A percentile compares a stretch with the other conserved stretches of the same genome.
Conservation (phyloP, 1,140 invertebrate species). For the Aradophagus sp. region DNA sequence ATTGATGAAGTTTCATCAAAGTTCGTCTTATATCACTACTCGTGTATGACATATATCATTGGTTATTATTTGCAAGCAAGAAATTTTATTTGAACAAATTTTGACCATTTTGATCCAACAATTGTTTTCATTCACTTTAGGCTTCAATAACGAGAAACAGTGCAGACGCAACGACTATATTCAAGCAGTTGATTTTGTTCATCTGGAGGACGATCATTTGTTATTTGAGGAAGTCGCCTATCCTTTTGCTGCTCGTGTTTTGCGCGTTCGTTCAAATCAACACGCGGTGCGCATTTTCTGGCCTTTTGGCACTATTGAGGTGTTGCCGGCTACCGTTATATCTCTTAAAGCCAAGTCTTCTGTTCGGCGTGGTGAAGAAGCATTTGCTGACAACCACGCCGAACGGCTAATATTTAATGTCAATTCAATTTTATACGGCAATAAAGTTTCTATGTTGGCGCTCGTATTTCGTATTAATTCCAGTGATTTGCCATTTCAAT, state of each 20-base stretch:
- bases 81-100: no score
- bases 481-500: no score
- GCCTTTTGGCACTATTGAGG: conserved; percentile 60
- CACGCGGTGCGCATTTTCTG: conserved; percentile 67
- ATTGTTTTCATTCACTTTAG: conserved; percentile 70
- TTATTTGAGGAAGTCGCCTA: conserved; percentile 66
- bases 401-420: conserved; percentile 29
- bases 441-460: no score
- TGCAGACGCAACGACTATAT: conserved; percentile 58
- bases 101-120: conserved; percentile 46
- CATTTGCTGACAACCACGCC: conserved; percentile 19
- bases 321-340: conserved; percentile 71
- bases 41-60: no score
- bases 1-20: no score
- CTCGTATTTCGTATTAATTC: no score
- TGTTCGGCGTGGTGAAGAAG: conserved; percentile 28
- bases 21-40: neutral
- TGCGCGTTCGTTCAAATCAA: conserved; percentile 69
- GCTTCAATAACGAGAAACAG: conserved; percentile 60
- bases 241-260: conserved; percentile 64
- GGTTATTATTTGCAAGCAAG: no score
- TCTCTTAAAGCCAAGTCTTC: conserved; percentile 62
- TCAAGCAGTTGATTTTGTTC: conserved; percentile 58
- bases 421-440: no score
- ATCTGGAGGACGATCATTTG: conserved; percentile 65